phyloP scores from a whole-genome alignment of 2,113 vertebrate species.

The Mola mola region DNA sequence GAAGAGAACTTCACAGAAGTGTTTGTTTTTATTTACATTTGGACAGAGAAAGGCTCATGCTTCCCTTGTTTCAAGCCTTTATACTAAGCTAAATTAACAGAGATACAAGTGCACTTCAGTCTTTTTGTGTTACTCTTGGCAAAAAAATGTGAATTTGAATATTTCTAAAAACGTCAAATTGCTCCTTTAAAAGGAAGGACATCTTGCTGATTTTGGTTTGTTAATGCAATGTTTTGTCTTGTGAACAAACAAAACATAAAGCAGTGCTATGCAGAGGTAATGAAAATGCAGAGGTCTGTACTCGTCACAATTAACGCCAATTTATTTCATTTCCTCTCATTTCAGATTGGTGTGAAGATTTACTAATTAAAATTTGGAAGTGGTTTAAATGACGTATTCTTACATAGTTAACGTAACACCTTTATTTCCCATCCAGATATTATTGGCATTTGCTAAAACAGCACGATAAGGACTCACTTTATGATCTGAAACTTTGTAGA shows the following conservation, averaged over 20 bases:
- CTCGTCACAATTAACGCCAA: background rate
- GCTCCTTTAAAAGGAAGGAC: too few relatives aligned
- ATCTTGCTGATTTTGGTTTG: background rate
- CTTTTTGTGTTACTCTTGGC: too few relatives aligned
- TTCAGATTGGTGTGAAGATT: background rate
- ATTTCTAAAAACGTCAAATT: too few relatives aligned
- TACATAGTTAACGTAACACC: background rate
- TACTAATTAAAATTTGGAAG: background rate
- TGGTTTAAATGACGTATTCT: background rate
- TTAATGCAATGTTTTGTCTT: background rate
- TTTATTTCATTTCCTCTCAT: background rate
- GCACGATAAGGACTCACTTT: background rate
- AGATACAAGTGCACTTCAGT: too few relatives aligned
- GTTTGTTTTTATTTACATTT: background rate
- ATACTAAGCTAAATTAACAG: too few relatives aligned
- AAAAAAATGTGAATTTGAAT: too few relatives aligned
- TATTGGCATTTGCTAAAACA: background rate
- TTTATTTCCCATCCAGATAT: background rate
- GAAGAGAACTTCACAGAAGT: too few relatives aligned
- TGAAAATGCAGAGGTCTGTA: too few relatives aligned
- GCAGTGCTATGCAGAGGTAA: background rate
- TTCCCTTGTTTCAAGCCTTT: background rate
- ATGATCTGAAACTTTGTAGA: too few relatives aligned
- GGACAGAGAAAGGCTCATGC: background rate
- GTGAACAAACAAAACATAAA: background rate